These are phyloP conservation scores for Chelmon rostratus DNA, from an alignment of 2,797 vertebrate genomes.

Conservation along the genomic window DNA sequence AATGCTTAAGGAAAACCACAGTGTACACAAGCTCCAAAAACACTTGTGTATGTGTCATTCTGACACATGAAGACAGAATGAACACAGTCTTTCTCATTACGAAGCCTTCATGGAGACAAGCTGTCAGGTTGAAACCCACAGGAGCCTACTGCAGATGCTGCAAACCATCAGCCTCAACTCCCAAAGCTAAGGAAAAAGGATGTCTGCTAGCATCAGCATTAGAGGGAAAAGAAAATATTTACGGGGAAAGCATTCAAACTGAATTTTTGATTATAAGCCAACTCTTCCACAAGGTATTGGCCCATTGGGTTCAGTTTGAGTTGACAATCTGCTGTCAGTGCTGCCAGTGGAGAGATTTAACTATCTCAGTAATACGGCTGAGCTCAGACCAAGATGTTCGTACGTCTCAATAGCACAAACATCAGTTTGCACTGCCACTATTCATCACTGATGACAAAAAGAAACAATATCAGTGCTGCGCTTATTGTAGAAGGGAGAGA, in stretches of 20 bases:
- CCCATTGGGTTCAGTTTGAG: constrained; percentile 58
- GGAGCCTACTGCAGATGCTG: constrained; percentile 75
- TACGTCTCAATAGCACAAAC: constrained; percentile 33
- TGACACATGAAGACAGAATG: constrained; percentile 77
- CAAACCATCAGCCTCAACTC: constrained; percentile 74
- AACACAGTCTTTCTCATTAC: constrained; percentile 82
- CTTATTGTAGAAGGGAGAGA: constrained; percentile 9
- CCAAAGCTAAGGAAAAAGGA: constrained; percentile 62
- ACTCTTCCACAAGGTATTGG: constrained; percentile 59
- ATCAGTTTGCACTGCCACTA: constrained; percentile 1
- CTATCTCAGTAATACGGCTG: constrained; percentile 30
- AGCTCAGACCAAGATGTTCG: constrained; percentile 1
- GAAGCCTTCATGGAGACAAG: constrained; percentile 73
- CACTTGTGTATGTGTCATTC: constrained; percentile 66
- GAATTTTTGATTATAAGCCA: constrained; percentile 72
- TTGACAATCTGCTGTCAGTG: constrained; percentile 58
- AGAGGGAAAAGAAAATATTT: constrained; percentile 73
- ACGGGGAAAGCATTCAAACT: constrained; percentile 65
- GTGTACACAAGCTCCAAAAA: constrained; percentile 62
- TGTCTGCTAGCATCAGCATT: constrained; percentile 69
- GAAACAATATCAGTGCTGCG: background rate
- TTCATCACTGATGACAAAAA: background rate
- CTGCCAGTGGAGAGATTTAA: constrained; percentile 49
- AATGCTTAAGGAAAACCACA: constrained; percentile 61
- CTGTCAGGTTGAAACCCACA: constrained; percentile 80